phyloP scores from a whole-genome alignment of 1,140 invertebrate genomes.

The Zaprionus davidi region DNA sequence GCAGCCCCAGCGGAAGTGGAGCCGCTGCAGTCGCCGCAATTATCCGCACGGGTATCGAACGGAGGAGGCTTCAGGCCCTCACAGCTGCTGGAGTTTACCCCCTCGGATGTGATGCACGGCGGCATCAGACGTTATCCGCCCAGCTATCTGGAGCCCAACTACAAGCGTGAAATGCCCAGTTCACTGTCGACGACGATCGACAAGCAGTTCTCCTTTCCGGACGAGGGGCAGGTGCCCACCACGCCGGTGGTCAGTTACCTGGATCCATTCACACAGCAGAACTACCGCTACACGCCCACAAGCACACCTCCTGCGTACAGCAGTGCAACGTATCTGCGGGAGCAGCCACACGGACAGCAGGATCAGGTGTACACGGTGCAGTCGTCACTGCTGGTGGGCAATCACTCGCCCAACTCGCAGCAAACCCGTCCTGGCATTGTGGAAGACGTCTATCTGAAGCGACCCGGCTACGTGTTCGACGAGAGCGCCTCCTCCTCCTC shows the following conservation, averaged over 20 bases:
- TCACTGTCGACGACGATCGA: conserved; percentile 49
- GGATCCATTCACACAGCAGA: conserved; percentile 79
- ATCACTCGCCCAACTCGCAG: conserved; percentile 37
- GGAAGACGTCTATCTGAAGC: conserved; percentile 68
- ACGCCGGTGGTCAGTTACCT: conserved; percentile 75
- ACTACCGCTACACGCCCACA: conserved; percentile 62
- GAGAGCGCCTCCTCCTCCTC: conserved; percentile 56
- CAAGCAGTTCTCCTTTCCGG: conserved; percentile 70
- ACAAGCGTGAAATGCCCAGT: conserved; percentile 61
- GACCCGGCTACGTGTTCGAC: conserved; percentile 78
- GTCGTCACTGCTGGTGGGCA: conserved; percentile 76
- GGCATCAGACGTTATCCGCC: conserved; percentile 65
- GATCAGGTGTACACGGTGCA: conserved; percentile 77
- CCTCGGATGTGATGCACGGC: conserved; percentile 66
- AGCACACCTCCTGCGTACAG: conserved; percentile 24
- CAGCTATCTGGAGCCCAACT: conserved; percentile 70
- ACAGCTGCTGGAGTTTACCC: conserved; percentile 75
- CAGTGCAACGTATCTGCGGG: conserved; percentile 29
- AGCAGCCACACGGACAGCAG: conserved; percentile 36
- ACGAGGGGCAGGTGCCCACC: conserved; percentile 55
- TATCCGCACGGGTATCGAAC: conserved; percentile 54
- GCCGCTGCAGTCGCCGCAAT: conserved; percentile 4
- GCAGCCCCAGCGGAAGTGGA: conserved; percentile 28
- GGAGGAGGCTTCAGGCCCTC: conserved; percentile 69
- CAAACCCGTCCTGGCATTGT: conserved; percentile 33